phyloP scores from a whole-genome alignment of 64 coral and sea anemone genomes.

The Porites australiensis region DNA sequence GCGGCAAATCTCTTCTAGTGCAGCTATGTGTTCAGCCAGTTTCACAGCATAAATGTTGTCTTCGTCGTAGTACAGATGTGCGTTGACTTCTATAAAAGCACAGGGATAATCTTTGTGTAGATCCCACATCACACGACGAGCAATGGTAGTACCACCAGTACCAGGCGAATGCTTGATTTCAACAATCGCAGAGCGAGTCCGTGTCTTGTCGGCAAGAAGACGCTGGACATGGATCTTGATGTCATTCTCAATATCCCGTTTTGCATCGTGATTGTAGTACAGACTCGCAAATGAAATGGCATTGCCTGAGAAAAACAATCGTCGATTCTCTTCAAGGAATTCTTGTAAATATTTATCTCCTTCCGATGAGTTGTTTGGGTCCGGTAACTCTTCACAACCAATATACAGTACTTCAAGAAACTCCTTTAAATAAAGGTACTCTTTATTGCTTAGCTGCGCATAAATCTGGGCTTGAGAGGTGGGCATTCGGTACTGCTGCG shows the following conservation, averaged over 20 bases:
- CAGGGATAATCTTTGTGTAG: slow-evolving; percentile 74
- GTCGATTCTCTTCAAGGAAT: slow-evolving; percentile 64
- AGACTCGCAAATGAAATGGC: slow-evolving; percentile 78
- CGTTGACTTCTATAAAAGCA: slow-evolving; percentile 44
- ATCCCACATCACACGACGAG: slow-evolving; percentile 88
- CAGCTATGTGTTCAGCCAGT: slow-evolving; percentile 44
- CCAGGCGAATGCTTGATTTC: slow-evolving; percentile 82
- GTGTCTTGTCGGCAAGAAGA: slow-evolving; percentile 43
- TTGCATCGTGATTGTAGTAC: slow-evolving; percentile 82
- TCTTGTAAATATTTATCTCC: neutral
- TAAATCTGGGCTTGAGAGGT: slow-evolving; percentile 66
- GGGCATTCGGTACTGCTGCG: slow-evolving; percentile 64
- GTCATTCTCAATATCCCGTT: slow-evolving; percentile 37
- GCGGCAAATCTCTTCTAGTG: slow-evolving; percentile 67
- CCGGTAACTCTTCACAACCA: slow-evolving; percentile 75
- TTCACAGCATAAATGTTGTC: slow-evolving; percentile 32
- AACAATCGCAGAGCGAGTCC: slow-evolving; percentile 64
- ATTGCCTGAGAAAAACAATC: slow-evolving; percentile 75
- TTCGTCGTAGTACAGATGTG: slow-evolving; percentile 64
- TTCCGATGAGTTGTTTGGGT: slow-evolving; percentile 7
- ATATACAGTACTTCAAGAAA: slow-evolving; percentile 77
- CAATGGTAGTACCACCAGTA: slow-evolving; percentile 85
- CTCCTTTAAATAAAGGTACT: slow-evolving; percentile 73
- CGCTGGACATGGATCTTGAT: slow-evolving; percentile 73
- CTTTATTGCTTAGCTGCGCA: slow-evolving; percentile 24